Base-by-base conservation (phyloP, 2,797 vertebrate genomes). In the Sebastes oblongus region DNA sequence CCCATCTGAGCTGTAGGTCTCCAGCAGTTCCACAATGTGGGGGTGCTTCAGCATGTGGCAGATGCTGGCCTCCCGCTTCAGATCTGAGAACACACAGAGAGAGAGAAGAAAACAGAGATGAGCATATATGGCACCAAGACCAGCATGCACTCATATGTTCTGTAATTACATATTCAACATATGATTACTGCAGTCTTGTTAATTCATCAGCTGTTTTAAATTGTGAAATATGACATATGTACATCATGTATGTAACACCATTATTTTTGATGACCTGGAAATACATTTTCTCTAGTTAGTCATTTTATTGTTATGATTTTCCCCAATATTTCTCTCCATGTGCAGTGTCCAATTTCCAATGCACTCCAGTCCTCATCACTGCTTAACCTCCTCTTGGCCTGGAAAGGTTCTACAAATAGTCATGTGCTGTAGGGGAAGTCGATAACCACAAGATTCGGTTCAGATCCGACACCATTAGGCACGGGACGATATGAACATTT, bases 31-130 rank as follows among this genome's bases (percentile, higher is more conserved):
- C 84, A 99, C 98, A 83, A 99, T 99, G 93, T 99, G 98, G 71
- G 98, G 97, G 92, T 99, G 98, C 89, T 99, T 99, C 92, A 99
- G 96, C 98, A 99, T 99, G 95, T 99, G 98, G 95, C 98, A 99
- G 94, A 99, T 99, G 93, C 98, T 98, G 92, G 98, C 98, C 96
- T 99, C 98, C 77, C 98, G 96, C 95, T 99, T 99, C 94, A 99
- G 96, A 94, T 99, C 98, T 99, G 95, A 75, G 91, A 46, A 78
- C 56, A 82, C 27, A 84, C 3, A 81, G 1, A 18, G 20, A 59
- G 8, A 29, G 22, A 3, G 10, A 29, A 4, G 3, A 14, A 59
- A 8, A 29, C 27, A 3, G 10, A 29, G 6, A 4, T 55, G 11
- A 73, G 36, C 5, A 50, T 14, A 7, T 2, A 5, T 4, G 10